Conservation (phyloP, 2,113 vertebrate genomes). For the Etia nguti region DNA sequence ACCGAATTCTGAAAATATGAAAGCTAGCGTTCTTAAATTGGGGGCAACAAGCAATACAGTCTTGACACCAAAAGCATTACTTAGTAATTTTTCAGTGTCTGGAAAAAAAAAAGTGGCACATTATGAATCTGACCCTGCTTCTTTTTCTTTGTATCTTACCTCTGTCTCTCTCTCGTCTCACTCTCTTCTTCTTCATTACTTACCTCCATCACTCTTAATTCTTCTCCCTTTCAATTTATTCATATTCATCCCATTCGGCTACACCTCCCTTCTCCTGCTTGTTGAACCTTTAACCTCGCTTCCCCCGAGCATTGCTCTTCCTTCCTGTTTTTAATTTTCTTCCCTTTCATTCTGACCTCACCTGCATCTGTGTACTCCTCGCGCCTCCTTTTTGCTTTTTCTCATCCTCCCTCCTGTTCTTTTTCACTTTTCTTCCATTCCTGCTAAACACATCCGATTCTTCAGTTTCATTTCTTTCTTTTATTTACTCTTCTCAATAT, state of each 20-base stretch:
- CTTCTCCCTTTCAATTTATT: neutral
- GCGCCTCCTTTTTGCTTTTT: neutral
- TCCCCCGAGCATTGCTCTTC: neutral
- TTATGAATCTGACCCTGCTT: neutral
- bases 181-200: neutral
- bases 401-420: neutral
- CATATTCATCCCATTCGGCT: neutral
- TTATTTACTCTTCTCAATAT: neutral
- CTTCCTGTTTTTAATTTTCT: neutral
- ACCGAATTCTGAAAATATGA: neutral
- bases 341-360: neutral
- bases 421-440: neutral
- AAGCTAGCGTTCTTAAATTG: neutral
- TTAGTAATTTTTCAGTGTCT: neutral
- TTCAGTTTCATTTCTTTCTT: neutral
- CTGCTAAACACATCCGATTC: neutral
- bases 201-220: neutral
- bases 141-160: neutral
- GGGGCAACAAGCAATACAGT: neutral
- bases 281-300: neutral
- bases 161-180: neutral
- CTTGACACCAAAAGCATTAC: neutral
- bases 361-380: neutral
- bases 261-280: neutral
- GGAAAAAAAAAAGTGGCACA: neutral